A percentile compares a stretch with the other conserved stretches of the same genome.
phyloP scores from a whole-genome alignment of 2,113 vertebrate species.

The Brienomyrus brachyistius region DNA sequence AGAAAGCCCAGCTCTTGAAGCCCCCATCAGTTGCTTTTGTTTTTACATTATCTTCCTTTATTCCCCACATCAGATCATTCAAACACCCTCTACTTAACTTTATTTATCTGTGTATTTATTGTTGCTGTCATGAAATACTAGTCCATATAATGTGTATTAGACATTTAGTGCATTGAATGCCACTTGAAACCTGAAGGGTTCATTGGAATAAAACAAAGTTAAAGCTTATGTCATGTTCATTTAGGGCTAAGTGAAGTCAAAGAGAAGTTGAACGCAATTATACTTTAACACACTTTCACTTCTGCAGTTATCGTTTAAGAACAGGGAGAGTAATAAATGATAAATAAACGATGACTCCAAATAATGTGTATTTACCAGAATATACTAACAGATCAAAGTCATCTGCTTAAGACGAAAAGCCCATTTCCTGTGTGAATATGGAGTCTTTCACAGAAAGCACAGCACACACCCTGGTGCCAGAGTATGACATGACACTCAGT shows the following conservation, averaged over 20 bases:
- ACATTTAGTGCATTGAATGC: not conserved
- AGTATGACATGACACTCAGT: not conserved
- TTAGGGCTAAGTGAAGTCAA: not conserved
- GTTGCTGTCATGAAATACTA: not conserved
- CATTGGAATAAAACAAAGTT: not conserved
- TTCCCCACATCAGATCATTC: not conserved
- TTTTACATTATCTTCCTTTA: not conserved
- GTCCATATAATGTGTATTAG: not conserved
- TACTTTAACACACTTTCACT: not conserved
- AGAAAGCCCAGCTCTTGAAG: not conserved
- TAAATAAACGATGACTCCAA: too few species aligned
- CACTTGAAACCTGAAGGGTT: not conserved
- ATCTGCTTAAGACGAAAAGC: not conserved
- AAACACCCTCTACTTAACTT: not conserved
- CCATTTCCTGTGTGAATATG: not conserved
- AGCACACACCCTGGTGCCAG: not conserved
- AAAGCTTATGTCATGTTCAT: not conserved
- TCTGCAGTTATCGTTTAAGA: not conserved
- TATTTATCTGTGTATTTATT: not conserved
- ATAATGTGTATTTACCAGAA: not conserved
- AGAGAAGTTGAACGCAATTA: not conserved
- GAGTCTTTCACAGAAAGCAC: not conserved
- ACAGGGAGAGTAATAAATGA: not conserved
- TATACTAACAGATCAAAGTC: not conserved
- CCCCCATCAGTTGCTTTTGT: not conserved